Conservation (phyloP, 1,140 invertebrate species). For the Acromyrmex echinatior region DNA sequence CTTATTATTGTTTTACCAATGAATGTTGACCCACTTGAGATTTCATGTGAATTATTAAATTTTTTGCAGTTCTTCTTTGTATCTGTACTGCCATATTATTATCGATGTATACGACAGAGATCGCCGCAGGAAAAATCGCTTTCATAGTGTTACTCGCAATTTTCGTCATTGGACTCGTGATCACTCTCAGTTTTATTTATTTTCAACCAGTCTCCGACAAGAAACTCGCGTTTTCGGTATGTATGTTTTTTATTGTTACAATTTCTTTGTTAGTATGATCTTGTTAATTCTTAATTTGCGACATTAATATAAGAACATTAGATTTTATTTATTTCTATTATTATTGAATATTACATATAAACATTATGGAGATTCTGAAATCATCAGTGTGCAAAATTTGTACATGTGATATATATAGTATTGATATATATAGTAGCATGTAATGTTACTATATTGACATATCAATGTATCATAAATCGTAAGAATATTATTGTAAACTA, state of each 20-base stretch:
- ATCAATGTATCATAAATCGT: too few species aligned
- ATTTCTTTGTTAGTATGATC: not conserved
- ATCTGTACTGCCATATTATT: conserved; percentile 85
- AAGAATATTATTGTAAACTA: too few species aligned
- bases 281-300: not conserved
- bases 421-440: too few species aligned
- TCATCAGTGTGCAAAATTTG: too few species aligned
- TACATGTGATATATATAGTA: too few species aligned
- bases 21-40: not conserved
- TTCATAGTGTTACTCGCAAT: conserved; percentile 81
- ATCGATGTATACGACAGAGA: conserved; percentile 83
- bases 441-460: too few species aligned
- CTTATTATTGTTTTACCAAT: conserved; percentile 24
- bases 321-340: not conserved
- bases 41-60: conserved; percentile 6
- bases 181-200: conserved; percentile 88
- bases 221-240: conserved; percentile 81
- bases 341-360: not conserved
- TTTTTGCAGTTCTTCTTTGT: conserved; percentile 86
- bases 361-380: too few species aligned
- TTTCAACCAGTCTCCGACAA: conserved; percentile 87
- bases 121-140: conserved; percentile 81
- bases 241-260: conserved; percentile 13
- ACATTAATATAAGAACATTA: not conserved
- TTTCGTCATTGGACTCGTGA: conserved; percentile 83